Conservation (phyloP, 1,140 invertebrate genomes). For the Daktulosphaira vitifoliae region DNA sequence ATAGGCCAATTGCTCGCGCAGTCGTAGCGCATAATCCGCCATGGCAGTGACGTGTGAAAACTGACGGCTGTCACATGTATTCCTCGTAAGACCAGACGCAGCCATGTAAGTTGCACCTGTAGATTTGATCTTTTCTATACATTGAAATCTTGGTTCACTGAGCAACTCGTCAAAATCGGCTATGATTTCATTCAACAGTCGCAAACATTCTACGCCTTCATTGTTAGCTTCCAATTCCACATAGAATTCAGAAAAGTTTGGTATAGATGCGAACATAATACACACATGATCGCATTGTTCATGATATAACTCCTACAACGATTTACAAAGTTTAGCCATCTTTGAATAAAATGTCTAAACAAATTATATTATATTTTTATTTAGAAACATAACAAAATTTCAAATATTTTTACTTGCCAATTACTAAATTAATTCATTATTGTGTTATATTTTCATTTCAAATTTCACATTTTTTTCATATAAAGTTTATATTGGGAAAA, state of each 20-base stretch:
- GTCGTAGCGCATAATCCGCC: constrained; percentile 81
- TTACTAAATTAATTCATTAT: too few species aligned
- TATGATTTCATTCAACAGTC: constrained; percentile 93
- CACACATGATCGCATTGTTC: constrained; percentile 91
- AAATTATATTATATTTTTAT: too few species aligned
- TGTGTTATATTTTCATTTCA: too few species aligned
- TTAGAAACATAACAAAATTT: too few species aligned
- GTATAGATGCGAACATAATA: constrained; percentile 91
- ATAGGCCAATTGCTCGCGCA: constrained; percentile 75
- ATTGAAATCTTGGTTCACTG: constrained; percentile 73
- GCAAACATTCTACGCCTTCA: constrained; percentile 87
- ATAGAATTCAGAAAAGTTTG: constrained; percentile 96
- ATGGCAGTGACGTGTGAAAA: constrained; percentile 75
- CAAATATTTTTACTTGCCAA: too few species aligned
- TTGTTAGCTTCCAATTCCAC: constrained; percentile 89
- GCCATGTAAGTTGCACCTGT: constrained; percentile 96
- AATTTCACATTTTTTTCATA: too few species aligned
- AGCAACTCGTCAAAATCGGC: constrained; percentile 91
- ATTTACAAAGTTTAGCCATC: too few species aligned
- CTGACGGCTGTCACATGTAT: constrained; percentile 66
- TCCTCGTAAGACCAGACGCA: constrained; percentile 74
- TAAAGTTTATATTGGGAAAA: too few species aligned
- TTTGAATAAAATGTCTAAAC: too few species aligned
- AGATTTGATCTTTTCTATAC: constrained; percentile 96
- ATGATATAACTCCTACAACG: constrained; percentile 80